These are phyloP conservation scores for Sandelia bainsii DNA, from an alignment of 2,797 vertebrate genomes.

Conservation along the genomic window DNA sequence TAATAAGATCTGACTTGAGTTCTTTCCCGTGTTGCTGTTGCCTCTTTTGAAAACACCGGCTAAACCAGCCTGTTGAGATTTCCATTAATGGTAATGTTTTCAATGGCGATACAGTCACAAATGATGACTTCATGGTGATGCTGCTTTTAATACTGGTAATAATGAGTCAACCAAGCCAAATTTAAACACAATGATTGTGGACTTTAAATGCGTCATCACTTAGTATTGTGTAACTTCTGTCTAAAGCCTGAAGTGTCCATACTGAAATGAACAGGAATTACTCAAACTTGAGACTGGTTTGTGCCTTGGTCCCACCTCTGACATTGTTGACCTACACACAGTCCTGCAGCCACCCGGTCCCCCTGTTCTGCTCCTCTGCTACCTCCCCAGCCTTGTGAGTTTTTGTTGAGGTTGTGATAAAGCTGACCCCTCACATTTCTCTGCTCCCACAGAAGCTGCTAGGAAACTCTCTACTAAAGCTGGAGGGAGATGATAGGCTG, in stretches of 20 bases:
- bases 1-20: background rate
- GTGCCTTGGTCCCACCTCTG: constrained; percentile 64
- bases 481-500: constrained; percentile 97
- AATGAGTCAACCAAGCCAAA: background rate
- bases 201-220: background rate
- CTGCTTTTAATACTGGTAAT: background rate
- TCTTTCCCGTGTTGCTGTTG: background rate
- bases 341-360: constrained; percentile 15
- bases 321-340: constrained; percentile 39
- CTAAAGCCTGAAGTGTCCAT: background rate
- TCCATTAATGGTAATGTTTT: background rate
- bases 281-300: constrained; percentile 10
- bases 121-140: background rate
- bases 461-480: constrained; percentile 96
- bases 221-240: background rate
- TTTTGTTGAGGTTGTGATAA: constrained; percentile 10
- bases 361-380: constrained; percentile 30
- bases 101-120: background rate
- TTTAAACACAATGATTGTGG: background rate
- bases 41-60: background rate
- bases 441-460: constrained; percentile 90
- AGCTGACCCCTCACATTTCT: constrained; percentile 42
- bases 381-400: background rate
- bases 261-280: background rate
- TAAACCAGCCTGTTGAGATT: background rate